Evolutionary conservation across 2,888 invertebrate species (phyloP).

Genomic region (Euproctis similis): DNA sequence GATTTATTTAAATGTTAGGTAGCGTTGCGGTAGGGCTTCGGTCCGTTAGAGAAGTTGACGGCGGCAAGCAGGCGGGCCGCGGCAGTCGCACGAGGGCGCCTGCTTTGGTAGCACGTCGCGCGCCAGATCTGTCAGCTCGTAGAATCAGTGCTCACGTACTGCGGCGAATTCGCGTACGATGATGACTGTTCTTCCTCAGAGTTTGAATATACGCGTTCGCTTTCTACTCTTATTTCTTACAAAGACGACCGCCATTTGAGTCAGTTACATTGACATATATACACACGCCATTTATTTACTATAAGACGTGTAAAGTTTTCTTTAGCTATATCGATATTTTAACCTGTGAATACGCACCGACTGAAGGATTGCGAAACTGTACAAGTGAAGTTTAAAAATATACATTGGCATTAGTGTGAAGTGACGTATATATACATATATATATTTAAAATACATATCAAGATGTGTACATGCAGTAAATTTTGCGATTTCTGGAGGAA

Average conservation of each 20-base stretch:
- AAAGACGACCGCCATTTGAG: constrained; percentile 38
- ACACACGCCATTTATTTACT: constrained; percentile 41
- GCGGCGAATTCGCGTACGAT: constrained; percentile 33
- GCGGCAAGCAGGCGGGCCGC: constrained; percentile 10
- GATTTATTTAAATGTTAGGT: too few relatives aligned
- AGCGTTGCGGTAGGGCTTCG: constrained; percentile 14
- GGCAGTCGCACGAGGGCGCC: constrained; percentile 62
- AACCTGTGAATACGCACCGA: constrained; percentile 51
- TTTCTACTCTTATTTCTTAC: constrained; percentile 62
- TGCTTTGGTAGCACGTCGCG: constrained; percentile 50
- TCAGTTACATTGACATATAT: constrained; percentile 58
- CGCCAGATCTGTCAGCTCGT: constrained; percentile 13
- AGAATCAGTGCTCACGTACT: constrained; percentile 24
- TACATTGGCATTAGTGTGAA: constrained; percentile 67
- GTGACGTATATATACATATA: too few relatives aligned
- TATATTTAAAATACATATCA: too few relatives aligned
- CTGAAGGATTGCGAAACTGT: constrained; percentile 69
- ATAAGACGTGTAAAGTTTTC: constrained; percentile 46
- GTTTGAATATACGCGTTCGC: constrained; percentile 38
- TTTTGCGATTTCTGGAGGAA: constrained; percentile 71
- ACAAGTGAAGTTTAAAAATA: constrained; percentile 75
- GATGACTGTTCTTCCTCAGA: constrained; percentile 36
- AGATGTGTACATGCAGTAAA: constrained; percentile 71
- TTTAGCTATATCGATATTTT: constrained; percentile 42
- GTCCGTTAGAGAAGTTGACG: constrained; percentile 35